These are phyloP conservation scores for Xestia xanthographa DNA, from an alignment of 2,888 invertebrate species.

Conservation along the genomic window DNA sequence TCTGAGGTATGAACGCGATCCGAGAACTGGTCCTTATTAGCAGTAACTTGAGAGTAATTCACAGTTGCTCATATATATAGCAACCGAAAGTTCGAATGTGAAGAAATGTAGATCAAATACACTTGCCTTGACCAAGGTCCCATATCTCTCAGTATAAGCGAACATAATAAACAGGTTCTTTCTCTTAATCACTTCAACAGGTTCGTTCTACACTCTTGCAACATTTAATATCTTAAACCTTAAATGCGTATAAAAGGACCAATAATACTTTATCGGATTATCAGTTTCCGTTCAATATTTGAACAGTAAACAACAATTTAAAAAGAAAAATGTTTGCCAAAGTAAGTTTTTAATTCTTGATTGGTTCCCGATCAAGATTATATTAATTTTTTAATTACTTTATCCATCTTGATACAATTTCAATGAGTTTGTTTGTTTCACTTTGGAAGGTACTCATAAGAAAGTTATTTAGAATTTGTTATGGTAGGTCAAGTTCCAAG, in stretches of 20 bases:
- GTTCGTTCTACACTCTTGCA: conserved; percentile 18
- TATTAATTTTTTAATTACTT: conserved; percentile 24
- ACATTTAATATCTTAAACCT: conserved; percentile 9
- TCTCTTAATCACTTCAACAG: conserved; percentile 11
- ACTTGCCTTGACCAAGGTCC: conserved; percentile 14
- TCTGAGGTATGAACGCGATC: too few species aligned
- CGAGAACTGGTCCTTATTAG: conserved; percentile 14
- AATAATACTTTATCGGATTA: conserved; percentile 8
- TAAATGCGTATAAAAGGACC: conserved; percentile 28
- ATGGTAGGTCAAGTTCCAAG: conserved; percentile 4
- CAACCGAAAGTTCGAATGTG: conserved; percentile 14
- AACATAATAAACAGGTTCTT: conserved; percentile 26
- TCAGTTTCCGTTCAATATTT: conserved; percentile 20
- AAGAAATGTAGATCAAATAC: conserved; percentile 26
- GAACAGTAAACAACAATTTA: conserved; percentile 35
- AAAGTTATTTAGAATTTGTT: conserved; percentile 6
- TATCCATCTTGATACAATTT: conserved; percentile 33
- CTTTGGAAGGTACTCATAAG: background rate
- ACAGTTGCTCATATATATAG: background rate
- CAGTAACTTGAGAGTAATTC: conserved; percentile 8
- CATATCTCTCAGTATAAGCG: conserved; percentile 18
- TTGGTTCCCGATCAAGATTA: conserved; percentile 12
- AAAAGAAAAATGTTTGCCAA: conserved; percentile 45
- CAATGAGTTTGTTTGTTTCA: conserved; percentile 10
- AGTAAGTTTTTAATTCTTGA: conserved; percentile 41